Evolutionary conservation across 2,797 vertebrate genomes (phyloP).

Genomic region (Lerista edwardsae): DNA sequence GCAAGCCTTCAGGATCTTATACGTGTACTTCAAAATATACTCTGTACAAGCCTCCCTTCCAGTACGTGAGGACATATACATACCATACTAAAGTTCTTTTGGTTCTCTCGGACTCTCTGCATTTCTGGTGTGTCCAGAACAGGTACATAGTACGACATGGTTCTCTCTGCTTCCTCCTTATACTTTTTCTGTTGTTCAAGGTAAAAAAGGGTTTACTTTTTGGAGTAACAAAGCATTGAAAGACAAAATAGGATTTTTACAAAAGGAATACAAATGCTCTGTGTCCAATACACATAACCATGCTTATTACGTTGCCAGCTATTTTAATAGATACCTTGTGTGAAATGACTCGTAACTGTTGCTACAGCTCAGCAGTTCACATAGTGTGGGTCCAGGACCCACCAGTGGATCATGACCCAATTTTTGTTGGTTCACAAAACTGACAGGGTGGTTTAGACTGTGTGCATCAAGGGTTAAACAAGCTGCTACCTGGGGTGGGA

Average conservation of each 20-base stretch:
- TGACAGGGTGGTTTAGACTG: no score
- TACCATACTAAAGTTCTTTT: slow-evolving; percentile 97
- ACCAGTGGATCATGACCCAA: no score
- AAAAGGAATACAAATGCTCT: background rate
- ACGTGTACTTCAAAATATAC: background rate
- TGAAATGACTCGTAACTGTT: background rate
- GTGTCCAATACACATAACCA: background rate
- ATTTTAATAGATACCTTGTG: background rate
- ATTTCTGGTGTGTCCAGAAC: slow-evolving; percentile 96
- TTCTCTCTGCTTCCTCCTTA: slow-evolving; percentile 93
- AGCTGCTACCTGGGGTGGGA: no score
- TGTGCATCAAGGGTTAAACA: no score
- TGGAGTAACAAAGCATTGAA: background rate
- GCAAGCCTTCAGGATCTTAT: background rate
- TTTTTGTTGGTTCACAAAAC: no score
- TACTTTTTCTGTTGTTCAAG: slow-evolving; percentile 91
- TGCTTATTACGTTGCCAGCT: background rate
- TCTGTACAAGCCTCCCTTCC: background rate
- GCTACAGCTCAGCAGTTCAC: background rate
- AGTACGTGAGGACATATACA: slow-evolving; percentile 58
- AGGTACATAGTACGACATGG: slow-evolving; percentile 92
- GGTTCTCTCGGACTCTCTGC: slow-evolving; percentile 96
- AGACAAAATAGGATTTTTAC: background rate
- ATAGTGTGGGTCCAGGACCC: no score
- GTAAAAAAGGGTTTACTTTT: slow-evolving; percentile 18